Evolutionary conservation across 1,140 invertebrate species (phyloP).

Genomic region (Caerostris extrusa): DNA sequence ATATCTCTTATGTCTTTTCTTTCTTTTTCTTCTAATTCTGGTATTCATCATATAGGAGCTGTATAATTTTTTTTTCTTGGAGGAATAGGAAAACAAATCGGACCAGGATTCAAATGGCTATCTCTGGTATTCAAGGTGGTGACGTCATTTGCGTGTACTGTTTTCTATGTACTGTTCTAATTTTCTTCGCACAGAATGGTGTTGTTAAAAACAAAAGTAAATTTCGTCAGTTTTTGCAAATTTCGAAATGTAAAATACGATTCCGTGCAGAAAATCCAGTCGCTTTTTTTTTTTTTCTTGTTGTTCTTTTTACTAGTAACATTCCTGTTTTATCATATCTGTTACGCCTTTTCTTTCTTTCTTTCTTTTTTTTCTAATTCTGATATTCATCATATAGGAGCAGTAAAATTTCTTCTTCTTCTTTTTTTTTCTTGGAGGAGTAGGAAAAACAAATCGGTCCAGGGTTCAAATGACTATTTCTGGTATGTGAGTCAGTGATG

Average conservation of each 20-base stretch:
- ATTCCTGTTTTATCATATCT: background rate
- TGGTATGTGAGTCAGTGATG: background rate
- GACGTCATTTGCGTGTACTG: background rate
- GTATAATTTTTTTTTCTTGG: background rate
- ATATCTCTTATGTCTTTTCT: background rate
- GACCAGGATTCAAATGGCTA: background rate
- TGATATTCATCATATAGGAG: background rate
- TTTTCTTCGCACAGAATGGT: too few species aligned
- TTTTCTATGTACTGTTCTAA: too few species aligned
- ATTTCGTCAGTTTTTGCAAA: too few species aligned
- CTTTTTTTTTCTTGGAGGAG: background rate
- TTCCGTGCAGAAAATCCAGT: background rate
- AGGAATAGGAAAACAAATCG: background rate
- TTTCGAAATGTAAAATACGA: too few species aligned
- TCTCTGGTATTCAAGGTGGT: background rate
- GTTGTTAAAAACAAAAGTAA: too few species aligned
- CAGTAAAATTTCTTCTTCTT: too few species aligned
- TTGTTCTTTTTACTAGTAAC: background rate
- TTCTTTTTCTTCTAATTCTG: background rate
- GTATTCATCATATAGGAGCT: background rate
- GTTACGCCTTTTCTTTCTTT: background rate
- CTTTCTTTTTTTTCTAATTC: background rate
- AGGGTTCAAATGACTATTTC: background rate
- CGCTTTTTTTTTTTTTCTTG: background rate
- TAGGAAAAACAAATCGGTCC: conserved; percentile 10